Evolutionary conservation across 2,113 vertebrate genomes (phyloP).

Genomic region (Pteronura brasiliensis): DNA sequence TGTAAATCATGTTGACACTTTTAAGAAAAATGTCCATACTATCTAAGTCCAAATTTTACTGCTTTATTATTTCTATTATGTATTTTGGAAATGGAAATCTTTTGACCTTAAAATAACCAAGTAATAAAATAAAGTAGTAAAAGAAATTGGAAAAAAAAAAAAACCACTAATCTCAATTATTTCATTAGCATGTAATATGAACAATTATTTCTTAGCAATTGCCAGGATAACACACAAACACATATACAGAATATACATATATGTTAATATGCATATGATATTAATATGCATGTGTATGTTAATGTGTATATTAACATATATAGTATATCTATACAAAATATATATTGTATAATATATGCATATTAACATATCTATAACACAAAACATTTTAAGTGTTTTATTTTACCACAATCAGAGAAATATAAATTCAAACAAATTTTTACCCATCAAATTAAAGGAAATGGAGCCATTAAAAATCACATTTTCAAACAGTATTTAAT

Average conservation of each 20-base stretch:
- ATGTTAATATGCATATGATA: too few relatives aligned
- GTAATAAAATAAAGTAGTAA: constrained; percentile 73
- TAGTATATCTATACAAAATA: background rate
- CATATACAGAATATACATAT: background rate
- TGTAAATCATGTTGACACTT: constrained; percentile 70
- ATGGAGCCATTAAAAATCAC: constrained; percentile 1
- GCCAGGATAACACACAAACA: background rate
- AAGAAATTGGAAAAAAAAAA: constrained; percentile 75
- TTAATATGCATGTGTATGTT: too few relatives aligned
- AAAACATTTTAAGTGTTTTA: background rate
- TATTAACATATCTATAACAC: background rate
- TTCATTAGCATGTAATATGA: background rate
- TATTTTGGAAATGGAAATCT: constrained; percentile 73
- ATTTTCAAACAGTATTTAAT: constrained; percentile 27
- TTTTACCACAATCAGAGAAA: background rate
- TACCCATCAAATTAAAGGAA: constrained; percentile 4
- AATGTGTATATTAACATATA: background rate
- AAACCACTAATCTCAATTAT: too few relatives aligned
- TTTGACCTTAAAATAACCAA: constrained; percentile 71
- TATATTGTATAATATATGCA: too few relatives aligned
- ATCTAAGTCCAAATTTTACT: constrained; percentile 64
- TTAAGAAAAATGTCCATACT: constrained; percentile 68
- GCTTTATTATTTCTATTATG: constrained; percentile 73
- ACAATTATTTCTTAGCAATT: background rate
- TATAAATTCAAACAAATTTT: background rate